These are phyloP conservation scores for Leptopilina drosophilae DNA, from an alignment of 2,888 invertebrate genomes.

Conservation along the genomic window DNA sequence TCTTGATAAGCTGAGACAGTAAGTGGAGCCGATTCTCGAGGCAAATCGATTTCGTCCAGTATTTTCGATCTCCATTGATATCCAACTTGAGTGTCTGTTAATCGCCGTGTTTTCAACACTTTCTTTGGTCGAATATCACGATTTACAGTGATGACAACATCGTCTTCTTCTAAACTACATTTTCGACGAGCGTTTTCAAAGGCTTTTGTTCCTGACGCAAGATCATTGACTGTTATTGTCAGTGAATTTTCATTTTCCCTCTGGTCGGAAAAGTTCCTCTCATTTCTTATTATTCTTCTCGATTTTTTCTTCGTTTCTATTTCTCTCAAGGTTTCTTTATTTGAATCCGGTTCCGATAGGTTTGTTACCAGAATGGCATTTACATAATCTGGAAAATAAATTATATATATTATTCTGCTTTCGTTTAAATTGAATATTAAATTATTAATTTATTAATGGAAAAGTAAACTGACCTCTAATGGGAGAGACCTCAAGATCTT, in stretches of 20 bases:
- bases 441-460: no score
- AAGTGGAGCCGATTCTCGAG: conserved; percentile 48
- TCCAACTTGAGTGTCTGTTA: conserved; percentile 64
- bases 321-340: neutral
- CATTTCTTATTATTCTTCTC: neutral
- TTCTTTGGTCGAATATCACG: conserved; percentile 59
- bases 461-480: neutral
- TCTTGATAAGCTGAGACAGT: conserved; percentile 55
- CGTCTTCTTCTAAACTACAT: conserved; percentile 50
- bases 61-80: conserved; percentile 59
- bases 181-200: conserved; percentile 6
- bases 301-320: neutral
- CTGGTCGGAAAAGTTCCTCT: neutral
- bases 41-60: conserved; percentile 23
- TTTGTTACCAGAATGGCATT: conserved; percentile 10
- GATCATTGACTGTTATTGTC: conserved; percentile 14
- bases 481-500: neutral
- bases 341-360: neutral
- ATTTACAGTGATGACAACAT: conserved; percentile 59
- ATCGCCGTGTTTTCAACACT: conserved; percentile 64
- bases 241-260: conserved; percentile 19
- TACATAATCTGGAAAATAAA: conserved; percentile 14
- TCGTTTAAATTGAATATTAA: no score
- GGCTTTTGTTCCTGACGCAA: conserved; percentile 14
- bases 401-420: no score